These are phyloP conservation scores for Cephalopholis sonnerati DNA, from an alignment of 2,113 vertebrate genomes.

Conservation along the genomic window DNA sequence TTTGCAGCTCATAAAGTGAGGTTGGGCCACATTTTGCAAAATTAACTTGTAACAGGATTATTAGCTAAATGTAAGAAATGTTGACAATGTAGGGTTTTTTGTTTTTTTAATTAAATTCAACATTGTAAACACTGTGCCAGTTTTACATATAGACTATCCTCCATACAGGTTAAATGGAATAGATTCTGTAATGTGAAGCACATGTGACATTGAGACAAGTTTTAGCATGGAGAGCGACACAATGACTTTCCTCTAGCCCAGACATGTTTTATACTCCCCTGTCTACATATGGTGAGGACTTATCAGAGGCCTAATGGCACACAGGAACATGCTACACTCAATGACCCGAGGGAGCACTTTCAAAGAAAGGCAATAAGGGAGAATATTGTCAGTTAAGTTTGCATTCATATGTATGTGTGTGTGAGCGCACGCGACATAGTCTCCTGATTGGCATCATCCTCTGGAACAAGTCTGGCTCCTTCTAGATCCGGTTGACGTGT, in stretches of 20 bases:
- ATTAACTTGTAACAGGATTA: conserved; percentile 38
- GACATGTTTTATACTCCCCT: conserved; percentile 55
- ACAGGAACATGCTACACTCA: conserved; percentile 67
- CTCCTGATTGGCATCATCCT: conserved; percentile 78
- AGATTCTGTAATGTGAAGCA: conserved; percentile 61
- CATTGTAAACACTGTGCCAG: conserved; percentile 12
- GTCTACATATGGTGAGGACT: conserved; percentile 61
- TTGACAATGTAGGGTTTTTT: neutral
- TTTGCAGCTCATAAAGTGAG: conserved; percentile 41
- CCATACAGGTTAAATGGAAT: conserved; percentile 1
- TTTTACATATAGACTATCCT: conserved; percentile 15
- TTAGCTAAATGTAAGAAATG: conserved; percentile 17
- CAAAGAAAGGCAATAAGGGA: conserved; percentile 60
- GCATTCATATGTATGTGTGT: conserved; percentile 24
- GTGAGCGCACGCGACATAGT: conserved; percentile 32
- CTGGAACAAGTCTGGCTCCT: conserved; percentile 69
- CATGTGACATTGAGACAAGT: conserved; percentile 60
- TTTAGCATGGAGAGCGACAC: conserved; percentile 51
- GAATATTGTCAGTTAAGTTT: conserved; percentile 40
- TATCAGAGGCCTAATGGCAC: conserved; percentile 71
- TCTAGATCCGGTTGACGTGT: conserved; percentile 65
- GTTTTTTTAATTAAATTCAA: neutral
- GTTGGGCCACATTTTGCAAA: conserved; percentile 29
- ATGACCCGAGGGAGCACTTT: conserved; percentile 59
- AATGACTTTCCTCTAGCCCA: conserved; percentile 50